Conservation (phyloP, 2,113 vertebrate genomes). For the Hassar affinis region DNA sequence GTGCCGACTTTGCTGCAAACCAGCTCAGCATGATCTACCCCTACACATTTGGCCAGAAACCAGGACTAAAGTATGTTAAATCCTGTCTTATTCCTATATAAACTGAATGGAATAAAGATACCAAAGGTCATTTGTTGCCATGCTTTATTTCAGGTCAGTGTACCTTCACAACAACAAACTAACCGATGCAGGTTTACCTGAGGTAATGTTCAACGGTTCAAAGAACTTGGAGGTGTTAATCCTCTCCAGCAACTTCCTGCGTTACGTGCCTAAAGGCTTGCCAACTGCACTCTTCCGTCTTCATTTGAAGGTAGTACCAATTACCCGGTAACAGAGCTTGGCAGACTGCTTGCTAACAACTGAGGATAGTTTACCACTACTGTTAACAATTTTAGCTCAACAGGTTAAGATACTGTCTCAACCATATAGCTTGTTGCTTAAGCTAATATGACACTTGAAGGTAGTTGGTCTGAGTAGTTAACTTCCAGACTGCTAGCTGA, state of each 20-base stretch:
- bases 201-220: conserved; percentile 90
- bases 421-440: not conserved
- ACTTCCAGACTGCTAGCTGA: not conserved
- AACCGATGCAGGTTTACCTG: conserved; percentile 86
- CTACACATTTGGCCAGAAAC: conserved; percentile 94
- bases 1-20: conserved; percentile 95
- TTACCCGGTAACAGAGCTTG: not conserved
- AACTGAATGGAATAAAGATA: not conserved
- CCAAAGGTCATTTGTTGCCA: not conserved
- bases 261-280: conserved; percentile 85
- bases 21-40: conserved; percentile 90
- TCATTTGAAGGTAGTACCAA: conserved; percentile 85
- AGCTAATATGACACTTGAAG: not conserved
- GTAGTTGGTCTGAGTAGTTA: not conserved
- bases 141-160: conserved; percentile 78
- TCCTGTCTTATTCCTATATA: not conserved
- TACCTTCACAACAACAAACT: conserved; percentile 99
- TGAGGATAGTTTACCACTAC: not conserved
- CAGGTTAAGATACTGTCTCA: not conserved
- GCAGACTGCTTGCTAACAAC: not conserved
- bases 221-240: conserved; percentile 89
- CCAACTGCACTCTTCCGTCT: conserved; percentile 85
- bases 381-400: not conserved
- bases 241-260: conserved; percentile 96
- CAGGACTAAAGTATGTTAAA: conserved; percentile 81